Base-by-base conservation (phyloP, 1,140 invertebrate genomes). In the Andrena cerasifolii region DNA sequence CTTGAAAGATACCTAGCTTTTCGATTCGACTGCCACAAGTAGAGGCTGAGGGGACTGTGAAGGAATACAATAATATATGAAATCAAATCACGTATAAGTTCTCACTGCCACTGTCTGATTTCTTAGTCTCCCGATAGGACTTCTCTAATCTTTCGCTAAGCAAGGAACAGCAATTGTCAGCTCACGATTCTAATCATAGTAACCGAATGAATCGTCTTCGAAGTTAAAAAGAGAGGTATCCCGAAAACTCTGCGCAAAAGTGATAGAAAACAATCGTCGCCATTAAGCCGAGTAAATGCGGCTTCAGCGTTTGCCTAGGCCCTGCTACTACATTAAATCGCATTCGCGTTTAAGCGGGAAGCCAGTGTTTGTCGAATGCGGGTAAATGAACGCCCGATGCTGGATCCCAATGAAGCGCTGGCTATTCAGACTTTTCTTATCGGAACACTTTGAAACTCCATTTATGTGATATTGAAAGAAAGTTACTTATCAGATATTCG, bases 61-160 rank as follows among this genome's bases (percentile, higher is more conserved):
- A 70, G 10, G 14, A n/a, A 61, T 43, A 24, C 26, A 51, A 76
- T 72, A 71, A 65, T 43, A 63, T 80, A 68, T 21, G 47, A 68
- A 18, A 62, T 21, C 53, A 68, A 18, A 62, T 74, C 77, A 62
- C 24, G 40, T 74, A 86, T 86, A 76, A 83, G 82, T 86, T 86
- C 66, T 61, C 84, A 85, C 85, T 85, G 86, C 82, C 85, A 80
- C 45, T 36, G 28, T 51, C 56, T 78, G 26, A 76, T 73, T 86
- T 79, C 24, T 70, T 86, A 61, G 43, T 47, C 36, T 16, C 21
- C n/a, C 18, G 18, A 73, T 62, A 73, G 21, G 14, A 2, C 14
- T 12, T 62, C 51, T 36, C 21, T 58, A 59, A 58, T 66, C 43
- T 6, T 56, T 58, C n/a, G 26, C 40, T 40, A 36, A 47, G 7